Evolutionary conservation across 2,888 invertebrate genomes (phyloP).

Genomic region (Odontocolon sp.): DNA sequence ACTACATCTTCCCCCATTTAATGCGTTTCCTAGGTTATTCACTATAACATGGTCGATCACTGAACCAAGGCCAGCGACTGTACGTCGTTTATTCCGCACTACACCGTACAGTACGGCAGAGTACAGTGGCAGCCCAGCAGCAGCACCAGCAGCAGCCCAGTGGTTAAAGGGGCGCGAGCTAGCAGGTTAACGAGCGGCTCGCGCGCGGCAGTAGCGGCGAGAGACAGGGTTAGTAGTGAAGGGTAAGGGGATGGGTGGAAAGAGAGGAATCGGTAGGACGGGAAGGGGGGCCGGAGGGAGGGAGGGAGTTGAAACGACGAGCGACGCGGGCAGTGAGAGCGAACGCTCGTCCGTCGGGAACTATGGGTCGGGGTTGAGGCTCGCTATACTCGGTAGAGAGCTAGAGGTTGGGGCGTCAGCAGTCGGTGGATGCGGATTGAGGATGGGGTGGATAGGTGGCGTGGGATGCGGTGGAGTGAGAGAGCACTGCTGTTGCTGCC

Average conservation of each 20-base stretch:
- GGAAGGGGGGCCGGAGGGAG: conserved; percentile 62
- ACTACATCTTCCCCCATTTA: too few relatives aligned
- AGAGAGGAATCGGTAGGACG: conserved; percentile 56
- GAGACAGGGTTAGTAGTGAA: conserved; percentile 50
- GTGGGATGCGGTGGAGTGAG: too few relatives aligned
- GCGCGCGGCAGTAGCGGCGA: conserved; percentile 65
- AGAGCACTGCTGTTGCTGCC: conserved; percentile 46
- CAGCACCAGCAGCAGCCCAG: conserved; percentile 61
- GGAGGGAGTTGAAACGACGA: conserved; percentile 56
- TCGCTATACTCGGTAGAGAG: conserved; percentile 27
- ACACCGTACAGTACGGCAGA: neutral
- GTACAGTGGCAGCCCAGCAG: conserved; percentile 50
- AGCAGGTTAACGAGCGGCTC: conserved; percentile 81
- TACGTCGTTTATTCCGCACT: too few relatives aligned
- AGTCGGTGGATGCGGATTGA: conserved; percentile 45
- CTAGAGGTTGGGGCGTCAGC: conserved; percentile 52
- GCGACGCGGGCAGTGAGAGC: conserved; percentile 34
- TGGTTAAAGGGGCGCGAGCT: conserved; percentile 74
- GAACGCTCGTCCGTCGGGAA: conserved; percentile 55
- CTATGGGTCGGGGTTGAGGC: conserved; percentile 19
- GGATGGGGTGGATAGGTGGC: too few relatives aligned
- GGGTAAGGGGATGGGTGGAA: conserved; percentile 46
- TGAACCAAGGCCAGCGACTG: too few relatives aligned
- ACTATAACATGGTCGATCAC: too few relatives aligned
- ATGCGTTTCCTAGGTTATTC: too few relatives aligned